phyloP scores from a whole-genome alignment of 2,888 invertebrate species.

The Andrena bicolor region DNA sequence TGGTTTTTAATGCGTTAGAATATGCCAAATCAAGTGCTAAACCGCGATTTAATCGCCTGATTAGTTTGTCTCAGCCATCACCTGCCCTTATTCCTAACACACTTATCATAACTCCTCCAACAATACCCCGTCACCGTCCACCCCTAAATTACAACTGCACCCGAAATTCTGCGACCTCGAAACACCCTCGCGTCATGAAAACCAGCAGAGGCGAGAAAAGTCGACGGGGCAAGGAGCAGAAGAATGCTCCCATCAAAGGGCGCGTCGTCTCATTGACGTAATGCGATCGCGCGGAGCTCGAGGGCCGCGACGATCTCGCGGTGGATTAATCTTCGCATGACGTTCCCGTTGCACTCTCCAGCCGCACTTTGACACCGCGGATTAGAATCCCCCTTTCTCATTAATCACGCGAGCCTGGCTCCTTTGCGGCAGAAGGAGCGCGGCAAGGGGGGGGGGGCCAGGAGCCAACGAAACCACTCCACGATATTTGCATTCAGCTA shows the following conservation, averaged over 20 bases:
- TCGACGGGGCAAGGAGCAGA: neutral
- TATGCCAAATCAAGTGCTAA: too few relatives aligned
- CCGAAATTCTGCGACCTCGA: neutral
- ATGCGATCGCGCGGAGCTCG: constrained; percentile 6
- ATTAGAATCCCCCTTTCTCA: constrained; percentile 35
- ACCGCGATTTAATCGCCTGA: too few relatives aligned
- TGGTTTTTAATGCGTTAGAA: too few relatives aligned
- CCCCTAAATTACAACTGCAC: neutral
- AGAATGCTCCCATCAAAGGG: neutral
- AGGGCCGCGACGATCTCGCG: constrained; percentile 30
- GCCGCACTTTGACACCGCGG: constrained; percentile 28
- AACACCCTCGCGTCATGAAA: neutral
- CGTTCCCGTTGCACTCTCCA: constrained; percentile 19
- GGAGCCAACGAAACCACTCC: neutral
- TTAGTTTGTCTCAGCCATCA: too few relatives aligned
- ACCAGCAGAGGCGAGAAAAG: neutral
- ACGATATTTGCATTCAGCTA: constrained; percentile 53
- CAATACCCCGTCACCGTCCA: neutral
- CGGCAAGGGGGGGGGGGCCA: neutral
- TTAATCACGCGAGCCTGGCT: constrained; percentile 42
- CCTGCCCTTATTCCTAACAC: too few relatives aligned
- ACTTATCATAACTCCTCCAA: neutral
- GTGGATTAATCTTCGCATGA: constrained; percentile 53
- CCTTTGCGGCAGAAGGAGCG: neutral
- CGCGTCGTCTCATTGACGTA: constrained; percentile 9